These are phyloP conservation scores for Benthosema pterotum DNA, from an alignment of 2,797 vertebrate genomes.

Conservation along the genomic window DNA sequence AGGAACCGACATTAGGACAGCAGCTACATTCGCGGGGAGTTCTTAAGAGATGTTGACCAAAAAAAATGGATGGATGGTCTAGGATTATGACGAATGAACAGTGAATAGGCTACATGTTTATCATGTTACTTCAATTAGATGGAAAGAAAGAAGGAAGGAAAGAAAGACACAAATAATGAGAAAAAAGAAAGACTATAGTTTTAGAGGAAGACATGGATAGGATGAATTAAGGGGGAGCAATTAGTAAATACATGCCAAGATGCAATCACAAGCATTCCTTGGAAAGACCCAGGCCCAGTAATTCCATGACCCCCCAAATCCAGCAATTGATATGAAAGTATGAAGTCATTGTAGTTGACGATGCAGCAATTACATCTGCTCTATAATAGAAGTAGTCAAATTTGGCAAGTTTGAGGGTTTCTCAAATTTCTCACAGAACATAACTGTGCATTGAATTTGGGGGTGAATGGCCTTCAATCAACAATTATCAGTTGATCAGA, in stretches of 20 bases:
- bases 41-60: conserved; percentile 19
- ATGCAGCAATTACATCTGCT: background rate
- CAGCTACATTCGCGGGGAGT: background rate
- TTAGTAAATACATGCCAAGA: conserved; percentile 72
- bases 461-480: conserved; percentile 15
- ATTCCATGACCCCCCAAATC: conserved; percentile 55
- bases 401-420: no score
- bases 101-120: conserved; percentile 26
- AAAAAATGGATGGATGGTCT: background rate
- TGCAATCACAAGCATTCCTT: conserved; percentile 53
- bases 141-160: conserved; percentile 11
- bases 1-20: background rate
- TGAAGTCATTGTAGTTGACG: background rate
- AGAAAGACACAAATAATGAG: conserved; percentile 19
- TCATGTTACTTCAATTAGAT: conserved; percentile 4
- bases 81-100: conserved; percentile 18
- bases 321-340: conserved; percentile 29
- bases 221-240: conserved; percentile 21
- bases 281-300: conserved; percentile 23
- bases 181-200: conserved; percentile 1
- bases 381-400: background rate
- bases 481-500: background rate
- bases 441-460: conserved; percentile 57
- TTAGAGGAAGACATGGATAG: no score
- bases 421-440: no score